Base-by-base conservation (phyloP, 2,888 invertebrate species). In the Microplitis deprimator region DNA sequence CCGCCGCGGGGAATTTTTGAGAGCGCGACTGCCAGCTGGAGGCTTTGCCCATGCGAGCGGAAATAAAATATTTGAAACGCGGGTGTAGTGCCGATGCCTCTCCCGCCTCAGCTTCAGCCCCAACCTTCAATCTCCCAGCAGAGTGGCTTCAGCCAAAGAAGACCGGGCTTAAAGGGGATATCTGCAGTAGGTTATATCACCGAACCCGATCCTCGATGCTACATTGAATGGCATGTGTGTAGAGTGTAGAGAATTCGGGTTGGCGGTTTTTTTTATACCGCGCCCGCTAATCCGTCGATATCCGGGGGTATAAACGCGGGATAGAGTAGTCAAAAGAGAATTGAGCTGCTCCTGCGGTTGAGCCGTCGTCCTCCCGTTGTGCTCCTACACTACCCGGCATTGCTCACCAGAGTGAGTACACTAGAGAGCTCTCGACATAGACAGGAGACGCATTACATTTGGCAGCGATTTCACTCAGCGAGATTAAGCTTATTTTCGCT, bases 401-500 rank as follows among this genome's bases (percentile, higher is more conserved):
- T 29, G 29, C 29, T 29, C 29, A 29, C 29, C 29, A 29, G 29
- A 29, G 29, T 29, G 29, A 29, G 29, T 29, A 29, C 29, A 29
- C 29, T 4, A 29, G 3, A 29, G 29, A 29, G 29, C 29, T 29
- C 29, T 4, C 29, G 29, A 61, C 50, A 50, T 50, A 50, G 60
- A 75, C 59, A 80, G 82, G 81, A 85, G 86, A 87, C 85, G 87
- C 87, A 88, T 88, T 87, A 86, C 85, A 86, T 89, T 88, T 89
- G 89, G 89, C 89, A 89, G 86, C 85, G 85, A 88, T 87, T 88
- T 87, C 87, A 88, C 88, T 87, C 86, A 87, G 86, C 86, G 85
- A 86, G 85, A 89, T 88, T 89, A 88, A 89, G 88, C 88, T 89
- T 89, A 89, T 87, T 89, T 86, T 86, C 86, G 85, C 84, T 83